Conservation (phyloP, 2,113 vertebrate species). For the Myxocyprinus asiaticus region DNA sequence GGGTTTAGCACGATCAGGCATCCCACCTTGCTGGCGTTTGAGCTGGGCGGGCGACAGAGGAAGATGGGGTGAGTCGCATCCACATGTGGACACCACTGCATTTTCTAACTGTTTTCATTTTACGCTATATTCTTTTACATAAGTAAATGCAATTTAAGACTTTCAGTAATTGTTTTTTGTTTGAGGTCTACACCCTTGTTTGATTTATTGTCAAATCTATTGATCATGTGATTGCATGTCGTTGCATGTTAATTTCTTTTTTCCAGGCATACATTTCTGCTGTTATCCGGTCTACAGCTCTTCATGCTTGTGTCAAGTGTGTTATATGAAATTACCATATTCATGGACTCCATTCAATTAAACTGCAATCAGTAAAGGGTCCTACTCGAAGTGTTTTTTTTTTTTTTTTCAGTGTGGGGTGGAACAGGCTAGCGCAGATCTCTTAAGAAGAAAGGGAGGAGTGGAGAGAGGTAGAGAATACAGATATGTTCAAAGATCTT, state of each 20-base stretch:
- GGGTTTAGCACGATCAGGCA: conserved; percentile 70
- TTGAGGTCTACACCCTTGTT: background rate
- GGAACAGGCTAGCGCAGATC: conserved; percentile 45
- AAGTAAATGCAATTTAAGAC: background rate
- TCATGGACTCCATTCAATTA: conserved; percentile 57
- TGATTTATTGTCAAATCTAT: conserved; percentile 1
- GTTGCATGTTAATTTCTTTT: background rate
- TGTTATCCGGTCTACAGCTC: conserved; percentile 21
- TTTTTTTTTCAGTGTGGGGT: conserved; percentile 22
- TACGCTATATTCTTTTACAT: background rate
- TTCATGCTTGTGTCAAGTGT: conserved; percentile 53
- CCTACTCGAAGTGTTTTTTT: conserved; percentile 50
- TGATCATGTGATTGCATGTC: background rate
- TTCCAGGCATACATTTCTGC: conserved; percentile 20
- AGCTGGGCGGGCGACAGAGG: conserved; percentile 77
- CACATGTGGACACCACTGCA: conserved; percentile 67
- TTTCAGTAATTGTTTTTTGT: background rate
- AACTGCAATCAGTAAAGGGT: conserved; percentile 58
- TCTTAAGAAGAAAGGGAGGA: conserved; percentile 47
- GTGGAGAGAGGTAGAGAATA: conserved; percentile 56
- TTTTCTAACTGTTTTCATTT: background rate
- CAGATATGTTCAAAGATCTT: conserved; percentile 50
- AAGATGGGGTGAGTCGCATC: conserved; percentile 84
- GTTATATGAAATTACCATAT: conserved; percentile 51
- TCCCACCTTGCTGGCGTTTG: conserved; percentile 72